Base-by-base conservation (phyloP, 2,113 vertebrate species). In the Eptesicus fuscus region DNA sequence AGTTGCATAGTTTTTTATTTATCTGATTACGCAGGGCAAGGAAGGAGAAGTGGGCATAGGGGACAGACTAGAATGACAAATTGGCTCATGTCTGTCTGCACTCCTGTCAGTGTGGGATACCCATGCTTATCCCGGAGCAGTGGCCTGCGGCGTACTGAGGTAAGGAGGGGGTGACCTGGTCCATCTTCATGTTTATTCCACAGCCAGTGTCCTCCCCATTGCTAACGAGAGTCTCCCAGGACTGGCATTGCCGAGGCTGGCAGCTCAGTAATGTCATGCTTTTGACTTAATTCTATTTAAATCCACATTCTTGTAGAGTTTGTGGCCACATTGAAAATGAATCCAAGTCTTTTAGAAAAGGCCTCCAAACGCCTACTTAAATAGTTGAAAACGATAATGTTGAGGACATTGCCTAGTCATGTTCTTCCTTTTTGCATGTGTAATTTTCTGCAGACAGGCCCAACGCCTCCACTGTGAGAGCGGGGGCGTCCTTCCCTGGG, bases 141-240 rank as follows among this genome's bases (percentile, higher is more conserved):
- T 22, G 84, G 96, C 92, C 97, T 84, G 49, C n/a, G 79, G 96
- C 96, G 94, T 93, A 96, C 93, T 89, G 86, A 96, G 96, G 96
- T 95, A 90, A 97, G 98, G 96, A 96, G 95, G 97, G 96, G 96
- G 95, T 77, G 95, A 96, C 97, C 96, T 96, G 96, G 93, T 97
- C 97, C 96, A 93, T 79, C 95, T 96, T 96, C 88, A 25, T 90
- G 96, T 97, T 98, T 94, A 96, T 95, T 96, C 95, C 90, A 28
- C 83, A 92, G 96, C 96, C 91, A 32, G 28, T 8, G 47, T 90
- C 97, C 93, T 96, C 87, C 76, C 91, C 20, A 42, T 78, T 83
- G 93, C 98, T 96, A 93, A 97, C 95, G 94, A 97, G 96, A 88
- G 95, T 95, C 97, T 97, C 97, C 74, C 30, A 67, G 91, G 95